Evolutionary conservation across 2,888 invertebrate genomes (phyloP), one percentile per base, ranked within the genome.

Genomic region (Drosophila koepferae): DNA sequence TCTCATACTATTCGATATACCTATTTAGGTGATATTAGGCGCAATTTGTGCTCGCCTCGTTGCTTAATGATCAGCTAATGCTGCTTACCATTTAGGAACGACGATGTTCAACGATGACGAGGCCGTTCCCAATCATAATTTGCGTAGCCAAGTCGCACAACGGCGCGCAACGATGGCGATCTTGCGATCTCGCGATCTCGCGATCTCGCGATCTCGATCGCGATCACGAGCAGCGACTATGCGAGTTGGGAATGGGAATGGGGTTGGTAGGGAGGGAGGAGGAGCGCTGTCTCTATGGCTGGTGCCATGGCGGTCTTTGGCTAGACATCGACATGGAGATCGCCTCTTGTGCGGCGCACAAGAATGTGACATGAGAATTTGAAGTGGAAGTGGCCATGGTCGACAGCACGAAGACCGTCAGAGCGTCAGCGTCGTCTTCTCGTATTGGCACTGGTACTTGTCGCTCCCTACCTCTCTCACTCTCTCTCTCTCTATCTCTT

Each of bases 321-420:
- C 77, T 81, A 65, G 81, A 81, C 81, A 70, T 72, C 63, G 74
- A 77, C 74, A 76, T 79, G 66, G 72, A 77, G 81, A 76, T 81
- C 73, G 73, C 51, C 82, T 81, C 81, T 82, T 74, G 71, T 79
- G 72, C 74, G 74, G 75, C 72, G 72, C 85, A 78, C 68, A 77
- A 81, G 74, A 86, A 84, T 86, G 86, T 86, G 86, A 81, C 86
- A 85, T 81, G 83, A 72, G 73, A 79, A 81, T 79, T 73, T 86
- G 62, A 85, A 85, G 77, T 78, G 71, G 74, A 74, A 77, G 74
- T 83, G 81, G 74, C 83, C 81, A 67, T 69, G 67, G 81, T 64
- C 77, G 71, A 81, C 80, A 74, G 65, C 72, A 70, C 72, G 81
- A 78, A 72, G 66, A 65, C 64, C 72, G 63, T 74, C 49, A 51